Percentiles rank a stretch among this genome's conserved stretches.
These are phyloP conservation scores for Toxonevra muliebris DNA, from an alignment of 2,888 invertebrate genomes.

Conservation along the genomic window DNA sequence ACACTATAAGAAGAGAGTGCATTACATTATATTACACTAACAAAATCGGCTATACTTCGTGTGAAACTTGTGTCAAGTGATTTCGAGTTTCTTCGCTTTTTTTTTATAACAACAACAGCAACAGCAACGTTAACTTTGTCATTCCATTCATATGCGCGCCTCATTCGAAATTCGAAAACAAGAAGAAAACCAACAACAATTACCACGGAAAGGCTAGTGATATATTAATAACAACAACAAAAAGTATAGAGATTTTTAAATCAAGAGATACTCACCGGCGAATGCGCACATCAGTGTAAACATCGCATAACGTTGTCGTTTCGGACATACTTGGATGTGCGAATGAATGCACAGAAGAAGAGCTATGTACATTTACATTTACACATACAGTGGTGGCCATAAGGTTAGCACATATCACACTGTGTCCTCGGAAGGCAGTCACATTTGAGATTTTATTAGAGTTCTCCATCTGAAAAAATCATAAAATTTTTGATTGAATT, in stretches of 20 bases:
- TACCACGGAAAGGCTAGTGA: not conserved
- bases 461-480: no score
- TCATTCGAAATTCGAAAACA: conserved; percentile 21
- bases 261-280: no score
- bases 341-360: no score
- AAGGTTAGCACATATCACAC: no score
- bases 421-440: no score
- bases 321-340: no score
- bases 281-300: no score
- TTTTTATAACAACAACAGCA: not conserved
- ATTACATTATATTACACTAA: not conserved
- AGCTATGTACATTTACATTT: no score
- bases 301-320: no score
- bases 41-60: not conserved
- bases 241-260: not conserved
- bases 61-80: conserved; percentile 16
- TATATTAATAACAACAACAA: conserved; percentile 18
- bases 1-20: not conserved
- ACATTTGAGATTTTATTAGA: no score
- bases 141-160: not conserved
- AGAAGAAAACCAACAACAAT: not conserved
- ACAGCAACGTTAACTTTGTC: not conserved
- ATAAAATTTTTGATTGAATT: no score
- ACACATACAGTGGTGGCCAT: no score
- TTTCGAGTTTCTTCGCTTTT: conserved; percentile 14